A percentile compares a stretch with the other conserved stretches of the same genome.
These are phyloP conservation scores for Lasioglossum villosulum DNA, from an alignment of 2,888 invertebrate genomes.

Conservation along the genomic window DNA sequence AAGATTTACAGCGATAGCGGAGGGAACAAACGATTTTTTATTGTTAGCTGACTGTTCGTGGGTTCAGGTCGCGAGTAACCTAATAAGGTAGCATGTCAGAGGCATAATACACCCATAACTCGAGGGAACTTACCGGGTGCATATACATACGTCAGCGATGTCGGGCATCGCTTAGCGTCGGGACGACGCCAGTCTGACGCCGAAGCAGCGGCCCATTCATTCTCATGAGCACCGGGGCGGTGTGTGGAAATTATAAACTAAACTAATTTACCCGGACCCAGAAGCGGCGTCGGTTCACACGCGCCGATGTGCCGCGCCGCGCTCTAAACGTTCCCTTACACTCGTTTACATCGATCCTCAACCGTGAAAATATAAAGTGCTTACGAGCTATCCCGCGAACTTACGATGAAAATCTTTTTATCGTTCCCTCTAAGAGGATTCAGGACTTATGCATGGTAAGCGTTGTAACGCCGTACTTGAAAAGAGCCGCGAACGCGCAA, in stretches of 20 bases:
- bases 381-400: slow-evolving; percentile 31
- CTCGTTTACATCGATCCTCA: slow-evolving; percentile 60
- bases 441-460: slow-evolving; percentile 30
- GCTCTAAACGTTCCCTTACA: slow-evolving; percentile 27
- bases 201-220: slow-evolving; percentile 73
- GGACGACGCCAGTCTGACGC: slow-evolving; percentile 73
- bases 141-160: slow-evolving; percentile 67
- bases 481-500: not conserved
- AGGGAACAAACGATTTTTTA: not conserved
- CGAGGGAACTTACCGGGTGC: slow-evolving; percentile 67
- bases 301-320: not conserved
- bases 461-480: slow-evolving; percentile 22
- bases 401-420: slow-evolving; percentile 48
- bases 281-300: slow-evolving; percentile 21
- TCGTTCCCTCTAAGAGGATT: slow-evolving; percentile 41
- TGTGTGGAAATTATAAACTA: slow-evolving; percentile 78
- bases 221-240: slow-evolving; percentile 70
- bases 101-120: slow-evolving; percentile 65
- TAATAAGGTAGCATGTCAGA: slow-evolving; percentile 64
- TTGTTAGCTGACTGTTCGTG: slow-evolving; percentile 1
- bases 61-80: slow-evolving; percentile 42
- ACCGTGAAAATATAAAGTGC: slow-evolving; percentile 45
- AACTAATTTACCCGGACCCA: slow-evolving; percentile 73
- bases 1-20: not conserved
- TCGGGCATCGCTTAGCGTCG: slow-evolving; percentile 71